phyloP scores from a whole-genome alignment of 2,797 vertebrate species.

The Denticeps clupeoides region DNA sequence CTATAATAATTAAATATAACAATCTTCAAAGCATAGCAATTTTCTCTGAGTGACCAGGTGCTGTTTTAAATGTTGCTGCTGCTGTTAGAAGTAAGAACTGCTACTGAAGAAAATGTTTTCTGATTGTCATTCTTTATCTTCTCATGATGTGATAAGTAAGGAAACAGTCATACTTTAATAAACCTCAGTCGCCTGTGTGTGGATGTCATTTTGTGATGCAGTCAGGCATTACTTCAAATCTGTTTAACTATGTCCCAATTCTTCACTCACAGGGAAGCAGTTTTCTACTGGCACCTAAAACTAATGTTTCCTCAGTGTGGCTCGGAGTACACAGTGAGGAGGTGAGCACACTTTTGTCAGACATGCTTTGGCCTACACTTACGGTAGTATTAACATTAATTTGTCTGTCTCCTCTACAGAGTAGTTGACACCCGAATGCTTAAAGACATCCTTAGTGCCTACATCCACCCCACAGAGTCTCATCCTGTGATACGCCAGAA shows the following conservation, averaged over 20 bases:
- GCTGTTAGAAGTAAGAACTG: too few species aligned
- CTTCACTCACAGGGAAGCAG: slow-evolving; percentile 60
- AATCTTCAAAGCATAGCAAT: too few species aligned
- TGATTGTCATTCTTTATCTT: too few species aligned
- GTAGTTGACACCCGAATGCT: slow-evolving; percentile 69
- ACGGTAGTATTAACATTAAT: neutral
- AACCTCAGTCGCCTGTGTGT: too few species aligned
- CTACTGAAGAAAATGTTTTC: too few species aligned
- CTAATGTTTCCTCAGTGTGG: slow-evolving; percentile 78
- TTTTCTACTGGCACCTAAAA: slow-evolving; percentile 85
- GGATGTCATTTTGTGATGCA: neutral
- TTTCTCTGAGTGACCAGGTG: too few species aligned
- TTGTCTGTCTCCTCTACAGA: slow-evolving; percentile 42
- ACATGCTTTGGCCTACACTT: too few species aligned
- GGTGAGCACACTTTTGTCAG: slow-evolving; percentile 50
- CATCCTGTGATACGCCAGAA: slow-evolving; percentile 81
- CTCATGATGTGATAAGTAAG: too few species aligned
- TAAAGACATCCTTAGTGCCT: slow-evolving; percentile 67
- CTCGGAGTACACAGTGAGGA: slow-evolving; percentile 70
- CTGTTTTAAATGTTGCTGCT: too few species aligned
- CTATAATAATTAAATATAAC: too few species aligned
- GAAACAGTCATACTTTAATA: too few species aligned
- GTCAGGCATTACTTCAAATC: neutral
- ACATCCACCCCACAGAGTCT: slow-evolving; percentile 80
- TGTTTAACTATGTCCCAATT: neutral